These are phyloP conservation scores for Enteromius trimaculatus DNA, from an alignment of 2,797 vertebrate species.

Conservation along the genomic window DNA sequence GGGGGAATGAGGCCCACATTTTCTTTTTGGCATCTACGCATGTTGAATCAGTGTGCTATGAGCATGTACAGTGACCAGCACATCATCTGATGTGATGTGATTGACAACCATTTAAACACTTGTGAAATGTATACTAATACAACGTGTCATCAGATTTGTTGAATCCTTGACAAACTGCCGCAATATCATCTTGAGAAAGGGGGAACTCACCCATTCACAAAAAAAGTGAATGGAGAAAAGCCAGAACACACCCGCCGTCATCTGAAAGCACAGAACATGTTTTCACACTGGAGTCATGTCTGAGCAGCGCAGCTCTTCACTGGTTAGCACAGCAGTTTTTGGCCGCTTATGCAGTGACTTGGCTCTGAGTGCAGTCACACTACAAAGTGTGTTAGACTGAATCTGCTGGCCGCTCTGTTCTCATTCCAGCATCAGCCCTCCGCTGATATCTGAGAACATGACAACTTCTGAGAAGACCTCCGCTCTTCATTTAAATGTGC, in stretches of 20 bases:
- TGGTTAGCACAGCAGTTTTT: constrained; percentile 24
- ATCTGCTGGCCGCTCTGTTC: constrained; percentile 50
- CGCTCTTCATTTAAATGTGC: constrained; percentile 27
- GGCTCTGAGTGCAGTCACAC: constrained; percentile 40
- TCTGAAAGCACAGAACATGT: constrained; percentile 43
- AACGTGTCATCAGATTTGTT: constrained; percentile 20
- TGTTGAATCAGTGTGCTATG: neutral
- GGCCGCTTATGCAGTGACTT: constrained; percentile 39
- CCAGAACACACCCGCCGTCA: constrained; percentile 12
- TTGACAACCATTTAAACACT: constrained; percentile 18
- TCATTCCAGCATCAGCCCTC: constrained; percentile 42
- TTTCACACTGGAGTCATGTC: constrained; percentile 56
- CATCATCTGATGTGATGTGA: constrained; percentile 30
- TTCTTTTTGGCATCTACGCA: neutral
- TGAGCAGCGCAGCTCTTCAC: constrained; percentile 33
- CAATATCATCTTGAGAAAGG: constrained; percentile 9
- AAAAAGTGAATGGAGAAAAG: constrained; percentile 27
- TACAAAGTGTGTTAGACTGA: constrained; percentile 50
- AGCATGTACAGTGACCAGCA: neutral
- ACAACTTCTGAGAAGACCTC: constrained; percentile 20
- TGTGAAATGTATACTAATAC: neutral
- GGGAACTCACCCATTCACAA: constrained; percentile 27
- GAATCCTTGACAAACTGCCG: constrained; percentile 10
- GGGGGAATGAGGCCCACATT: neutral
- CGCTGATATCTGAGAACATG: neutral